Conservation (phyloP, 1,140 invertebrate species). For the Papilio polytes region DNA sequence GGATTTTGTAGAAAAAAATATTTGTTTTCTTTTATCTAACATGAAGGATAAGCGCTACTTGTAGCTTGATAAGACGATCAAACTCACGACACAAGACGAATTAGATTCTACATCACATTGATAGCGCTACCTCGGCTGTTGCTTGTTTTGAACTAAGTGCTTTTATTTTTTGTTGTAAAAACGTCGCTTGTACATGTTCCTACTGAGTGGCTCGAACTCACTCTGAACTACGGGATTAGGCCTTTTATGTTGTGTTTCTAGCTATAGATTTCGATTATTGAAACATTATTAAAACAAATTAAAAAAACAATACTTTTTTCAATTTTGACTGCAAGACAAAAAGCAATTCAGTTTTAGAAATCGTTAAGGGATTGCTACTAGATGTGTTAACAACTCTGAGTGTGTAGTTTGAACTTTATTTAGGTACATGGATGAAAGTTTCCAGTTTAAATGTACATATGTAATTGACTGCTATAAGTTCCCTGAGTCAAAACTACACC, state of each 20-base stretch:
- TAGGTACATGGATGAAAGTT: not conserved
- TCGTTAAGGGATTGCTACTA: too few relatives aligned
- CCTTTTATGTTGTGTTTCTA: too few relatives aligned
- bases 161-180: not conserved
- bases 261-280: too few relatives aligned
- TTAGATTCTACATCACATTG: conserved; percentile 9
- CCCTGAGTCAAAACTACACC: not conserved
- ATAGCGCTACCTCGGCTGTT: not conserved
- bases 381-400: too few relatives aligned
- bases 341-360: too few relatives aligned
- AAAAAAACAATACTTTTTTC: too few relatives aligned
- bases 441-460: not conserved
- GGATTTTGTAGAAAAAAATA: conserved; percentile 21
- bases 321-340: too few relatives aligned
- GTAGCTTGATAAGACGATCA: conserved; percentile 35
- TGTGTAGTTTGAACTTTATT: too few relatives aligned
- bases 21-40: conserved; percentile 26
- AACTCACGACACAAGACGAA: conserved; percentile 24
- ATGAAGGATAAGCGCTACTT: conserved; percentile 26
- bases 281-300: too few relatives aligned
- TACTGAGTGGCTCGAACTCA: too few relatives aligned
- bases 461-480: not conserved
- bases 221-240: too few relatives aligned
- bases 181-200: not conserved
- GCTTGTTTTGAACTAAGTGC: not conserved